These are phyloP conservation scores for Oryzaephilus surinamensis DNA, from an alignment of 1,140 invertebrate genomes.

Conservation along the genomic window DNA sequence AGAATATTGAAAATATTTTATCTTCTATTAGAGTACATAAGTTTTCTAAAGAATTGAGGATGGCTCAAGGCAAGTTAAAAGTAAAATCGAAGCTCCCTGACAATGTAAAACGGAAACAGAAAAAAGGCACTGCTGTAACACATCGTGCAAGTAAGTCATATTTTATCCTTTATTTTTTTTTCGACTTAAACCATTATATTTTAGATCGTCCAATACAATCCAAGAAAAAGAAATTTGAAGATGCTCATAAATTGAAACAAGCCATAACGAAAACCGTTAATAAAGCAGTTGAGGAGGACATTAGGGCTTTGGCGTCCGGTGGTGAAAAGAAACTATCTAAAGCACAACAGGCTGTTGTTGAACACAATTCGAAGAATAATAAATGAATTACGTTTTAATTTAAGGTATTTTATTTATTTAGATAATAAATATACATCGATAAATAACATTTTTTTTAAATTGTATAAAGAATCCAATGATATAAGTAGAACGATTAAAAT, in stretches of 20 bases:
- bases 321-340: conserved; percentile 40
- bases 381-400: no score
- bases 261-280: conserved; percentile 51
- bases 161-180: conserved; percentile 1
- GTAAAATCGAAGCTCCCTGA: conserved; percentile 44
- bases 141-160: conserved; percentile 41
- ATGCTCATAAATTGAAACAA: conserved; percentile 49
- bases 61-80: conserved; percentile 53
- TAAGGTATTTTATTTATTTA: no score
- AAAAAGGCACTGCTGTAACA: conserved; percentile 38
- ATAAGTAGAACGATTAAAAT: conserved; percentile 2
- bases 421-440: no score
- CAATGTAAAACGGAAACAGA: conserved; percentile 37
- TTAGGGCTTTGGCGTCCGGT: conserved; percentile 43
- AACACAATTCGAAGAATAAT: conserved; percentile 22
- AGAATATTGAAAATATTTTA: no score
- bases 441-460: background rate
- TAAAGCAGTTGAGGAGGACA: conserved; percentile 47
- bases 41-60: conserved; percentile 27
- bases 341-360: conserved; percentile 41
- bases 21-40: no score
- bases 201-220: conserved; percentile 49
- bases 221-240: conserved; percentile 47
- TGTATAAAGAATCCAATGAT: conserved; percentile 2
- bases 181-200: conserved; percentile 11